A percentile compares a stretch with the other conserved stretches of the same genome.
These are phyloP conservation scores for Psylliodes chrysocephalus DNA, from an alignment of 2,888 invertebrate genomes.

Conservation along the genomic window DNA sequence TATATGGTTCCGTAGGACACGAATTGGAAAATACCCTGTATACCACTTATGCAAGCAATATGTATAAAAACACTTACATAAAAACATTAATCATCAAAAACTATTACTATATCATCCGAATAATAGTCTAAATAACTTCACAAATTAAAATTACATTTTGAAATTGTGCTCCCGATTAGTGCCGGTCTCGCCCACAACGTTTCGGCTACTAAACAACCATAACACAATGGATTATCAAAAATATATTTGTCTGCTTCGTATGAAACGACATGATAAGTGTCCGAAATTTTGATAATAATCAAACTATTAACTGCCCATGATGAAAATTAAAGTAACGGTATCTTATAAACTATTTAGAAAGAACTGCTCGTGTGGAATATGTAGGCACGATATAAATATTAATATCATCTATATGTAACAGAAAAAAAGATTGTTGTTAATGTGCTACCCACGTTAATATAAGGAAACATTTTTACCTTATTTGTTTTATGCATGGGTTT, in stretches of 20 bases:
- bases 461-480: too few relatives aligned
- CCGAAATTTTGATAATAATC: background rate
- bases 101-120: background rate
- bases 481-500: too few relatives aligned
- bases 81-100: background rate
- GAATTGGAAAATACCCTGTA: too few relatives aligned
- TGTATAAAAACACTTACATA: too few relatives aligned
- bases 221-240: constrained; percentile 7
- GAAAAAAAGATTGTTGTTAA: too few relatives aligned
- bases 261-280: constrained; percentile 1
- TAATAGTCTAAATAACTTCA: background rate
- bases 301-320: constrained; percentile 1
- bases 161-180: background rate
- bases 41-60: too few relatives aligned
- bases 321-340: constrained; percentile 1
- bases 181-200: background rate
- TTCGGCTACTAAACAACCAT: background rate
- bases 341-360: background rate
- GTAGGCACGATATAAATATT: too few relatives aligned
- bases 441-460: too few relatives aligned
- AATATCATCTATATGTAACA: too few relatives aligned
- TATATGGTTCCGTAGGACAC: too few relatives aligned
- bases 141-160: background rate
- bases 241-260: background rate
- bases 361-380: background rate